Conservation (phyloP, 2,113 vertebrate species). For the Vulpes vulpes region DNA sequence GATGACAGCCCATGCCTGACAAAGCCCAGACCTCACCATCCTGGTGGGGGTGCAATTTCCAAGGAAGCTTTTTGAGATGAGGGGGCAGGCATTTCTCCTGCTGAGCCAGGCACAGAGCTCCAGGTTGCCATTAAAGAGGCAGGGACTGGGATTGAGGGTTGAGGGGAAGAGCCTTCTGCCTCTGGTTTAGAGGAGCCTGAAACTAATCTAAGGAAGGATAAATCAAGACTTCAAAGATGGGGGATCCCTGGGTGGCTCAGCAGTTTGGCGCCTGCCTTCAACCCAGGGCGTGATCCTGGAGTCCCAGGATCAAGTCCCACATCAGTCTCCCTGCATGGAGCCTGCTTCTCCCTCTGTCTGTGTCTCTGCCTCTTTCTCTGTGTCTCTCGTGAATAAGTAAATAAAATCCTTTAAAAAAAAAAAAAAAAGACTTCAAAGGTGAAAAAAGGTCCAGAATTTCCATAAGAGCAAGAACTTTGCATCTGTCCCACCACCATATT, state of each 20-base stretch:
- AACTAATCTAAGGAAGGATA: background rate
- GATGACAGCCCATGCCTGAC: background rate
- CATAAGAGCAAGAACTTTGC: background rate
- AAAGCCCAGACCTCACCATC: background rate
- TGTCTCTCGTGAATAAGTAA: too few relatives aligned
- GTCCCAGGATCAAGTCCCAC: too few relatives aligned
- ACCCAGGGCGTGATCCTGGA: too few relatives aligned
- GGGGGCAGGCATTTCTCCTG: background rate
- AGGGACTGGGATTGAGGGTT: background rate
- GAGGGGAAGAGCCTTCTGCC: background rate
- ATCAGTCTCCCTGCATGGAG: too few relatives aligned
- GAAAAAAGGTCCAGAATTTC: background rate
- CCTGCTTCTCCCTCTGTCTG: too few relatives aligned
- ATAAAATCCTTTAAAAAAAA: too few relatives aligned
- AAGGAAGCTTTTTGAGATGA: background rate
- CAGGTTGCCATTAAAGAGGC: background rate
- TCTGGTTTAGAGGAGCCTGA: background rate
- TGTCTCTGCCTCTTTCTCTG: too few relatives aligned
- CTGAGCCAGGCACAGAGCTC: background rate
- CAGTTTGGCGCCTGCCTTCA: too few relatives aligned
- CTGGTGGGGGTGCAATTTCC: background rate
- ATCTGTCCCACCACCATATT: background rate
- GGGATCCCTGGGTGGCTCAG: too few relatives aligned
- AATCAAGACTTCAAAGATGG: background rate
- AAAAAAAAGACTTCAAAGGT: background rate